Conservation (phyloP, 2,113 vertebrate species). For the Zootoca vivipara region DNA sequence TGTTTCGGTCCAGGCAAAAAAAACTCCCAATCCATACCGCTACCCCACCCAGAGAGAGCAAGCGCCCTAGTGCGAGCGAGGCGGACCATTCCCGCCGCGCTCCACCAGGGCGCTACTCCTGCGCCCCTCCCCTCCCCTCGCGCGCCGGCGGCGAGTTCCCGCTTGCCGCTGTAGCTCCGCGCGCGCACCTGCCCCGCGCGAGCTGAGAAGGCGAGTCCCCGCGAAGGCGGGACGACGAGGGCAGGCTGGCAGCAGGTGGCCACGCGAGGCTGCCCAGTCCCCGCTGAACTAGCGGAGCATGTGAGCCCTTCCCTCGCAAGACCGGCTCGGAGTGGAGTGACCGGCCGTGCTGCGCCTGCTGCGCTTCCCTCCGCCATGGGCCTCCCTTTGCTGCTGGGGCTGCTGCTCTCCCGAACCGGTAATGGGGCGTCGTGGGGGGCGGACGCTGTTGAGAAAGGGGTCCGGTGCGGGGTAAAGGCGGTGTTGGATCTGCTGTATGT, state of each 20-base stretch:
- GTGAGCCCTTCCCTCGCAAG: not conserved
- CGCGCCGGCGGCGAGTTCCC: not conserved
- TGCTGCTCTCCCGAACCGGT: slow-evolving; percentile 62
- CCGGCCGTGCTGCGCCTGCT: not conserved
- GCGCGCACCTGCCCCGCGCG: not conserved
- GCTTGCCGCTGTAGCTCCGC: not conserved
- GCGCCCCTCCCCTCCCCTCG: not conserved
- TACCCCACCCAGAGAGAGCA: too few species aligned
- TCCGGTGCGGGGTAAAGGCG: not conserved
- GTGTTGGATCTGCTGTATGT: too few species aligned
- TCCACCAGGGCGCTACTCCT: not conserved
- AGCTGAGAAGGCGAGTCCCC: not conserved
- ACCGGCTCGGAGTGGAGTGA: not conserved
- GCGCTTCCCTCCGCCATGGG: slow-evolving; percentile 37
- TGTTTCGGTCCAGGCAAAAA: too few species aligned
- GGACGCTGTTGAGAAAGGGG: not conserved
- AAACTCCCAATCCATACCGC: too few species aligned
- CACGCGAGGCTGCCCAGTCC: not conserved
- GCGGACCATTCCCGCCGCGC: not conserved
- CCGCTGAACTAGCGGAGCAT: not conserved
- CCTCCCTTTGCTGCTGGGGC: slow-evolving; percentile 47
- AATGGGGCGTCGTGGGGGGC: slow-evolving; percentile 8
- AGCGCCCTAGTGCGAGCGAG: too few species aligned
- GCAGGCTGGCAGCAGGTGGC: not conserved
- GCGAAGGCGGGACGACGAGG: not conserved